These are phyloP conservation scores for Leptodactylus fallax DNA, from an alignment of 2,797 vertebrate genomes.

Conservation along the genomic window DNA sequence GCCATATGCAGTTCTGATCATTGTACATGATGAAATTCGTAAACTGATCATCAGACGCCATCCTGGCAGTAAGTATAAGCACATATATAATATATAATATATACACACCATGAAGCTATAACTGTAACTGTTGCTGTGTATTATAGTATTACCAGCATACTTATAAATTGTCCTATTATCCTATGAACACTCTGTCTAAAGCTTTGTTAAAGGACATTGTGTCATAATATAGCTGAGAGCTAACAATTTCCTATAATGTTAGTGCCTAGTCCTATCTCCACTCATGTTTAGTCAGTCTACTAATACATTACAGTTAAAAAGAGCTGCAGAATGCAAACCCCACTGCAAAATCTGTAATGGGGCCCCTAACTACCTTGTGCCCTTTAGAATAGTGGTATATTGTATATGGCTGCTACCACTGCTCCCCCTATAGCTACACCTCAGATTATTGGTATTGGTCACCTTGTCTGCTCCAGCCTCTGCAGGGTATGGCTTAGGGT, in stretches of 20 bases:
- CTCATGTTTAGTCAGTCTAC: too few species aligned
- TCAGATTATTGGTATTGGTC: too few species aligned
- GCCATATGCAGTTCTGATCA: constrained; percentile 76
- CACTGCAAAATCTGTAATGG: too few species aligned
- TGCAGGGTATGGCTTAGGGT: too few species aligned
- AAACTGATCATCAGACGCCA: constrained; percentile 79
- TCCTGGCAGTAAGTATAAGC: constrained; percentile 78
- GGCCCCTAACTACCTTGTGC: too few species aligned
- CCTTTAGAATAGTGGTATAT: too few species aligned
- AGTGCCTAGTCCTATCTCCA: neutral
- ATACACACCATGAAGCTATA: neutral
- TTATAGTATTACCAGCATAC: neutral
- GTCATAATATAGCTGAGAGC: neutral
- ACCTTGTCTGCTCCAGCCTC: too few species aligned
- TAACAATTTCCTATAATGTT: neutral
- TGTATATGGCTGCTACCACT: too few species aligned
- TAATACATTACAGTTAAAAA: too few species aligned
- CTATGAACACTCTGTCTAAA: neutral
- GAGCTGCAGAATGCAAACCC: too few species aligned
- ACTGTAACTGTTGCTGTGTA: neutral
- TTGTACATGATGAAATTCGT: constrained; percentile 79
- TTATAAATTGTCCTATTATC: neutral
- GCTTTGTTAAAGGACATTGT: neutral
- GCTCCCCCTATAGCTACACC: too few species aligned
- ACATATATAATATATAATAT: neutral